Evolutionary conservation across 2,113 vertebrate genomes (phyloP), one percentile per base, ranked within the genome.

Genomic region (Pterocles burchelli): DNA sequence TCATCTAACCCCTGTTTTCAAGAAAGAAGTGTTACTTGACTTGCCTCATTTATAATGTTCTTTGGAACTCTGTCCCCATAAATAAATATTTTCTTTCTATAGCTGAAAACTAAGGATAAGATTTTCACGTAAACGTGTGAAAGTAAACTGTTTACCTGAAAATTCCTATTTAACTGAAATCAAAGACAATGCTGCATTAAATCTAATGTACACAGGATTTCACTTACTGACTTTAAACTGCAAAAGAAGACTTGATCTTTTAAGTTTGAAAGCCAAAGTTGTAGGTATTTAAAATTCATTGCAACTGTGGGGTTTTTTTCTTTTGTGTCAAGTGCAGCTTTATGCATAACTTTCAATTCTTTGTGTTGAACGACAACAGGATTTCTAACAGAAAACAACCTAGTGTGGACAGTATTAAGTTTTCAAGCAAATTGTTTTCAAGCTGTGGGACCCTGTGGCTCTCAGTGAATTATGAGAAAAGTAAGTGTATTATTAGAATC

Each of bases 341-440:
- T 46, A 81, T 20, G 7, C 10, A 25, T 34, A 71, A 25, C 9
- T 79, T 75, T 9, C 7, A 74, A 17, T 49, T 43, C 11, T 62
- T 55, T 66, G 43, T 51, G 19, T 36, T 55, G 38, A 71, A 66
- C 20, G 14, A n/a, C 36, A 55, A 6, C 3, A 85, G 10, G 9
- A 33, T 76, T 54, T 85, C 61, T 83, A 59, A 93, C 2, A 12
- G 59, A 65, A 43, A 95, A 57, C 41, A 80, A 80, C 13, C 33
- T 34, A 70, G 10, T 28, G 33, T 55, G 76, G 65, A 67, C 10
- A 19, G 14, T 17, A 76, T 70, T 36, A 75, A 57, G 7, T 75
- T 92, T 70, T 70, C 62, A 89, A 85, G 41, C 6, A 82, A 95
- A 85, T 33, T 67, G 31, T 70, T 94, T 92, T 88, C 49, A 91